Evolutionary conservation across 2,797 vertebrate genomes (phyloP).

Genomic region (Holocentrus rufus): DNA sequence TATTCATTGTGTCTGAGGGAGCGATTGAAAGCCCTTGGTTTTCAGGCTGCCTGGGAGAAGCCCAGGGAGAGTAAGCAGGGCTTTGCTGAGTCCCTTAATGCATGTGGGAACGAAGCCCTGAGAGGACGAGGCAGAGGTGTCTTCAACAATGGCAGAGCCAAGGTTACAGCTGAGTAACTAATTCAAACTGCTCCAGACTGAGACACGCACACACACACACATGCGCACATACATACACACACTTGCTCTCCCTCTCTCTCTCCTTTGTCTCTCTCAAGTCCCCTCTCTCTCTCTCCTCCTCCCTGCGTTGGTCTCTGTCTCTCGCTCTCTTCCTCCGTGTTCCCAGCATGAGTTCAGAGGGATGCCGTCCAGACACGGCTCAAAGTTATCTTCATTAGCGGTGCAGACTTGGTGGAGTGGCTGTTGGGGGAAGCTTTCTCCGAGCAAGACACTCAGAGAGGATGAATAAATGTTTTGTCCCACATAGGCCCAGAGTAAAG

Average conservation of each 20-base stretch:
- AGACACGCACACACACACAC: constrained; percentile 49
- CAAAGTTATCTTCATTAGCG: constrained; percentile 80
- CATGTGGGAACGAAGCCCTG: constrained; percentile 77
- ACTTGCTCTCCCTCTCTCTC: constrained; percentile 6
- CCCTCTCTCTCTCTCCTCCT: constrained; percentile 61
- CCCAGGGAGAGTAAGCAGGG: constrained; percentile 76
- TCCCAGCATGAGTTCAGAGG: constrained; percentile 75
- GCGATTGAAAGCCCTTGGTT: constrained; percentile 77
- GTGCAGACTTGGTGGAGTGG: constrained; percentile 67
- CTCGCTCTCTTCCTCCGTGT: constrained; percentile 52
- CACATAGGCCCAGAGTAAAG: constrained; percentile 70
- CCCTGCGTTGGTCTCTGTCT: constrained; percentile 50
- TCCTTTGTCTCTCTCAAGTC: constrained; percentile 72
- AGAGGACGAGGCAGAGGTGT: constrained; percentile 76
- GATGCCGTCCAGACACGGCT: constrained; percentile 67
- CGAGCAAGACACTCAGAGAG: constrained; percentile 71
- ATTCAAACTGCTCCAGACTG: constrained; percentile 74
- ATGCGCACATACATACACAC: neutral
- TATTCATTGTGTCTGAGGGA: constrained; percentile 81
- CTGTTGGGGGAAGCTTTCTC: constrained; percentile 68
- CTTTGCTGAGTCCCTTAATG: constrained; percentile 78
- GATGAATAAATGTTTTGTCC: constrained; percentile 80
- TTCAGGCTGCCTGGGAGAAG: constrained; percentile 71
- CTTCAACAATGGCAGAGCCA: constrained; percentile 79
- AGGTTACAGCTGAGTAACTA: constrained; percentile 82